A percentile compares a stretch with the other conserved stretches of the same genome.
Evolutionary conservation across 2,888 invertebrate species (phyloP).

Genomic region (Tridacna crocea): DNA sequence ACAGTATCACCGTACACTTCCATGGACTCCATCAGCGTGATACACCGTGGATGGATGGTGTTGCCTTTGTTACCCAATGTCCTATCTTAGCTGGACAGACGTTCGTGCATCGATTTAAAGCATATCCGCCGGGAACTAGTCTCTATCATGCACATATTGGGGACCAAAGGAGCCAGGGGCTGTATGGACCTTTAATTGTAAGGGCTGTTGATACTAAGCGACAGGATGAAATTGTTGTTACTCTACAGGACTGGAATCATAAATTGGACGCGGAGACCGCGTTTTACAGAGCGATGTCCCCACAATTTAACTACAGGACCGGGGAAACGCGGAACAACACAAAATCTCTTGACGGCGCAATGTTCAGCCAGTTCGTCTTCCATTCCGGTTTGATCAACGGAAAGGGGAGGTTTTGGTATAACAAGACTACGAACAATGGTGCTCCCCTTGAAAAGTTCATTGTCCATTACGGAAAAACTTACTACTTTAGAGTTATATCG

Average conservation of each 20-base stretch:
- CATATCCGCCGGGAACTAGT: conserved; percentile 62
- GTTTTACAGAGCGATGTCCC: conserved; percentile 52
- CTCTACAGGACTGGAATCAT: conserved; percentile 72
- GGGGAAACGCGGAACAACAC: conserved; percentile 26
- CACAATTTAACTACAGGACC: conserved; percentile 52
- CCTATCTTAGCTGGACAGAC: conserved; percentile 68
- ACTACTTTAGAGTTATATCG: conserved; percentile 38
- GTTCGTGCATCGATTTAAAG: conserved; percentile 69
- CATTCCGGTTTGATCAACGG: conserved; percentile 72
- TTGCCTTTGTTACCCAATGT: conserved; percentile 72
- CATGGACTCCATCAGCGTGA: conserved; percentile 70
- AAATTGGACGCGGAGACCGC: conserved; percentile 62
- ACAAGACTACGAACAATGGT: conserved; percentile 51
- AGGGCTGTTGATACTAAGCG: neutral
- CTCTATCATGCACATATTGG: conserved; percentile 73
- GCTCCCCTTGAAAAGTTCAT: conserved; percentile 60
- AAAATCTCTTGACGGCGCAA: conserved; percentile 45
- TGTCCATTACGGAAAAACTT: conserved; percentile 36
- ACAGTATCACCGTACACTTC: conserved; percentile 69
- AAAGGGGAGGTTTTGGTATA: conserved; percentile 63
- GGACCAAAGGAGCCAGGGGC: conserved; percentile 67
- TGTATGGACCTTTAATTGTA: conserved; percentile 68
- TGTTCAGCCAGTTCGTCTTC: conserved; percentile 51
- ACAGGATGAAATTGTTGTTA: conserved; percentile 54
- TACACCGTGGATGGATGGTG: conserved; percentile 74